phyloP scores from a whole-genome alignment of 2,113 vertebrate genomes.

The Cephalopterus ornatus region DNA sequence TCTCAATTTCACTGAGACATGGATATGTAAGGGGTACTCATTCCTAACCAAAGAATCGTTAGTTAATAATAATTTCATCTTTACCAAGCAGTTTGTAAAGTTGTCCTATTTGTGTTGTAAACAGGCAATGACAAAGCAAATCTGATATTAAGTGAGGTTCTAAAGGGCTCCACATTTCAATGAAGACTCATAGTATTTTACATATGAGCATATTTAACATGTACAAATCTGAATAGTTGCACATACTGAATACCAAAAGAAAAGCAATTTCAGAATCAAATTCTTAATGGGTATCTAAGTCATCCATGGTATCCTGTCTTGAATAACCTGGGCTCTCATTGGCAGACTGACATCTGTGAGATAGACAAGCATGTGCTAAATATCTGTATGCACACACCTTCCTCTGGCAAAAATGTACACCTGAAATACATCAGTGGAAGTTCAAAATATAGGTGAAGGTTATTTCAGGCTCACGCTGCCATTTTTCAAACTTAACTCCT shows the following conservation, averaged over 20 bases:
- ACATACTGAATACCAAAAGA: neutral
- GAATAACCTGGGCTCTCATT: neutral
- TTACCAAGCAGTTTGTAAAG: neutral
- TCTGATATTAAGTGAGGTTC: neutral
- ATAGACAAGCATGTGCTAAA: neutral
- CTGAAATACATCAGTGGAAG: neutral
- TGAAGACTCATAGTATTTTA: neutral
- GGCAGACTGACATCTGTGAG: neutral
- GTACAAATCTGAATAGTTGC: neutral
- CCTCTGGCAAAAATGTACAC: neutral
- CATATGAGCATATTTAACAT: neutral
- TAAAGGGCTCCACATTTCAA: neutral
- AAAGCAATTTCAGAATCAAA: neutral
- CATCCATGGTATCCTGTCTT: neutral
- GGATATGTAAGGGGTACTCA: neutral
- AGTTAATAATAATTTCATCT: neutral
- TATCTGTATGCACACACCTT: neutral
- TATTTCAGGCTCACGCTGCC: neutral
- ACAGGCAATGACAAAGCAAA: neutral
- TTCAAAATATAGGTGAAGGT: neutral
- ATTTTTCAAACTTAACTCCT: neutral
- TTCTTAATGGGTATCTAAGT: neutral
- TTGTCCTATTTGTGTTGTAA: neutral
- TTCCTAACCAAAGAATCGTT: neutral
- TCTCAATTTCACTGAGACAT: neutral